phyloP scores from a whole-genome alignment of 2,113 vertebrate species.

The Paratilapia polleni region DNA sequence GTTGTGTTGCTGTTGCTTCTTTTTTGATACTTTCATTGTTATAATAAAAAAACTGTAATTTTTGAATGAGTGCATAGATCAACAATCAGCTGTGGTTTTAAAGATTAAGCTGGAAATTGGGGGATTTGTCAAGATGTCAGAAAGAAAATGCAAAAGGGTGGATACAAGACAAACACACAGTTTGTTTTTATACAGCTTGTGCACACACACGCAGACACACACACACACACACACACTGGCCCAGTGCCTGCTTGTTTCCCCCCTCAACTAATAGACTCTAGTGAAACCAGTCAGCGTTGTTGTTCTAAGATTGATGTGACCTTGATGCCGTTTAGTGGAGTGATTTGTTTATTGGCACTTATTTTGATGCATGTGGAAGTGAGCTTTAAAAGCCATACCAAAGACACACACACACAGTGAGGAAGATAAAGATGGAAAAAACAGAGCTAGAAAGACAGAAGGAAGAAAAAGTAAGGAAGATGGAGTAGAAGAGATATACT shows the following conservation, averaged over 20 bases:
- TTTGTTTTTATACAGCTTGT: not conserved
- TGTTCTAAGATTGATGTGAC: conserved; percentile 82
- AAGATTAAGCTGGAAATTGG: not conserved
- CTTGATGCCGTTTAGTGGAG: conserved; percentile 80
- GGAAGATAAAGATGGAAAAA: conserved; percentile 61
- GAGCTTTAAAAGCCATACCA: conserved; percentile 74
- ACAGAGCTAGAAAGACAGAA: conserved; percentile 66
- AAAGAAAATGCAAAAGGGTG: not conserved
- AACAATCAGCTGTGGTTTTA: not conserved
- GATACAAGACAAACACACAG: not conserved
- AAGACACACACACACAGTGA: conserved; percentile 24
- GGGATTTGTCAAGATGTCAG: not conserved
- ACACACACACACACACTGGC: conserved; percentile 31
- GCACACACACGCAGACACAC: not conserved
- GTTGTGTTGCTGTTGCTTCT: not conserved
- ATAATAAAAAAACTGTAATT: not conserved
- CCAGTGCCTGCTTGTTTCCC: conserved; percentile 49
- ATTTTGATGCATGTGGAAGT: conserved; percentile 82
- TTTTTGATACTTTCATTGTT: not conserved
- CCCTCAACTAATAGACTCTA: conserved; percentile 76
- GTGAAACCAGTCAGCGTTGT: conserved; percentile 79
- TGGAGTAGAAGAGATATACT: conserved; percentile 70
- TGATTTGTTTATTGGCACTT: conserved; percentile 83
- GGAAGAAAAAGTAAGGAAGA: conserved; percentile 69
- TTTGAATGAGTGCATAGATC: not conserved